These are phyloP conservation scores for Erebia ligea DNA, from an alignment of 2,888 invertebrate species.

Conservation along the genomic window DNA sequence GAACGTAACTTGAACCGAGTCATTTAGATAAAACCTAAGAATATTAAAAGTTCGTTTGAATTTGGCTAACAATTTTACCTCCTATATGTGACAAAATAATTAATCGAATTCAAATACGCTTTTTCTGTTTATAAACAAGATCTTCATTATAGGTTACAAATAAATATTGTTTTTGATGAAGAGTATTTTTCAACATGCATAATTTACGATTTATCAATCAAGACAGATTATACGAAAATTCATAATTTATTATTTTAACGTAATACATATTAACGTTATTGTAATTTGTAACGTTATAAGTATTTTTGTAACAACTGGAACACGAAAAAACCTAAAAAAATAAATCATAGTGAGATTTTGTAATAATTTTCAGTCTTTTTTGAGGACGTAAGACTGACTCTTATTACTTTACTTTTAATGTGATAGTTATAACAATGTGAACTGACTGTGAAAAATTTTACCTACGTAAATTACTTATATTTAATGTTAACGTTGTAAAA, in stretches of 20 bases:
- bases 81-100: background rate
- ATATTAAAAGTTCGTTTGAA: slow-evolving; percentile 2
- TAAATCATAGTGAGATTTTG: slow-evolving; percentile 15
- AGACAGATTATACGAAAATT: background rate
- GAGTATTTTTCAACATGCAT: background rate
- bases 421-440: background rate
- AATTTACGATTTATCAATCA: background rate
- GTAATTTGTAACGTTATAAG: background rate
- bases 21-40: background rate
- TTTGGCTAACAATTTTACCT: background rate
- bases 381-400: slow-evolving; percentile 69
- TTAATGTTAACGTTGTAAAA: slow-evolving; percentile 30
- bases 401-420: slow-evolving; percentile 31
- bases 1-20: slow-evolving; percentile 8
- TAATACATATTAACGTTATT: background rate
- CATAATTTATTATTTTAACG: slow-evolving; percentile 4
- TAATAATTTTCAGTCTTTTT: slow-evolving; percentile 55
- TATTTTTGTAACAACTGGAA: background rate
- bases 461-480: slow-evolving; percentile 31
- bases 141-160: background rate
- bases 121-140: background rate
- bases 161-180: background rate
- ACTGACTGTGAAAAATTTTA: slow-evolving; percentile 19
- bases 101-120: slow-evolving; percentile 6
- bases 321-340: slow-evolving; percentile 5